Conservation (phyloP, 2,888 invertebrate species). For the Aphodius granarius region DNA sequence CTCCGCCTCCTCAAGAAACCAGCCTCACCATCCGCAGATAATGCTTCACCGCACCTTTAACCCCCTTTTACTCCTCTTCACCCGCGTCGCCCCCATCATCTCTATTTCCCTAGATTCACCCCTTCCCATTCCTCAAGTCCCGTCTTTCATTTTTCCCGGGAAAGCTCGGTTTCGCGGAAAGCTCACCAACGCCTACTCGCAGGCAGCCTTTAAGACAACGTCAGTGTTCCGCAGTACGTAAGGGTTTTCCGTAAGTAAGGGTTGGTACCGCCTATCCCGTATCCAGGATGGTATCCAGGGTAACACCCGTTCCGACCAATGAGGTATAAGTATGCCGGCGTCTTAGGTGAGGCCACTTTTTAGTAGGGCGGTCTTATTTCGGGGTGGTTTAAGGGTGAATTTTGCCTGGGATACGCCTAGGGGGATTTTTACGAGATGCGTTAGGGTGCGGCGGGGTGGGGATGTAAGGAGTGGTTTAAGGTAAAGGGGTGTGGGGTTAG, state of each 20-base stretch:
- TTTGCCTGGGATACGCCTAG: constrained; percentile 48
- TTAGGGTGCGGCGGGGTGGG: constrained; percentile 25
- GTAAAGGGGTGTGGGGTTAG: constrained; percentile 22
- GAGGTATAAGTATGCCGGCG: constrained; percentile 52
- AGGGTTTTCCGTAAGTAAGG: constrained; percentile 2
- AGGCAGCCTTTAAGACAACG: constrained; percentile 16
- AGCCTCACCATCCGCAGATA: background rate
- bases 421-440: constrained; percentile 41
- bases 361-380: background rate
- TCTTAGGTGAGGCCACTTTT: constrained; percentile 45
- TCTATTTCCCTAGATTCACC: too few relatives aligned
- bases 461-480: constrained; percentile 45
- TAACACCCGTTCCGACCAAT: constrained; percentile 50
- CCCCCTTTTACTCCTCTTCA: background rate
- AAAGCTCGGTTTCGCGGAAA: background rate
- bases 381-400: constrained; percentile 43
- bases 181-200: constrained; percentile 2
- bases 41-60: background rate
- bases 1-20: background rate
- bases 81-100: too few relatives aligned
- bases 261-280: constrained; percentile 28
- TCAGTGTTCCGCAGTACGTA: background rate
- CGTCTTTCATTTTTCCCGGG: constrained; percentile 5
- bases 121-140: background rate
- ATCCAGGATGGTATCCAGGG: constrained; percentile 48